Evolutionary conservation across 2,797 vertebrate species (phyloP).

Genomic region (Xyrichtys novacula): DNA sequence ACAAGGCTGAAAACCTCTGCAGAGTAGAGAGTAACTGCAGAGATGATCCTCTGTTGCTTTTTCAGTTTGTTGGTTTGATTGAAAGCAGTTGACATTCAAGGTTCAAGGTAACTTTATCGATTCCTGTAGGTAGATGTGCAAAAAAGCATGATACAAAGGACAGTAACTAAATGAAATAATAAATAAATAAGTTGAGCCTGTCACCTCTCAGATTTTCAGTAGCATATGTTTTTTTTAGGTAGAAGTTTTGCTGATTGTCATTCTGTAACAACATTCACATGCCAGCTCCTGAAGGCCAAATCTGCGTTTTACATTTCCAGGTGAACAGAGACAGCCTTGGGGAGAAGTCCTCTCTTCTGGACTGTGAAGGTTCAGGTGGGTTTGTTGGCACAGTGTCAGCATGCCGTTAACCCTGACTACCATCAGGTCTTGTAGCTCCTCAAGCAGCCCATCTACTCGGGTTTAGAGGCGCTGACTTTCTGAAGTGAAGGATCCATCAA

Average conservation of each 20-base stretch:
- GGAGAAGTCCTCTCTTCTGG: slow-evolving; percentile 3
- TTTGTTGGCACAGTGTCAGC: slow-evolving; percentile 25
- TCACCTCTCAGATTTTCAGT: neutral
- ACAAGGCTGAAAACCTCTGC: neutral
- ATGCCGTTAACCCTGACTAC: slow-evolving; percentile 39
- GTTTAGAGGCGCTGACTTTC: slow-evolving; percentile 23
- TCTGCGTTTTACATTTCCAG: neutral
- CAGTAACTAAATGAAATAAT: no score
- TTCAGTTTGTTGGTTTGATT: neutral
- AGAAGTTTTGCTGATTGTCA: neutral
- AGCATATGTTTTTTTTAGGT: neutral
- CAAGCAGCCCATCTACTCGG: slow-evolving; percentile 19
- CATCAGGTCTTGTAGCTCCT: slow-evolving; percentile 9
- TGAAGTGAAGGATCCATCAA: slow-evolving; percentile 6
- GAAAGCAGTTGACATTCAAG: no score
- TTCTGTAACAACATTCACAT: neutral
- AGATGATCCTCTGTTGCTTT: neutral
- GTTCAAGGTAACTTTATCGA: no score
- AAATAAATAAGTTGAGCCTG: no score
- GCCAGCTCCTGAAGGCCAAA: neutral
- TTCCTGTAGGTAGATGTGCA: no score
- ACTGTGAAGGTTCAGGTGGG: slow-evolving; percentile 6
- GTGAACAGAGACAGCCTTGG: slow-evolving; percentile 3
- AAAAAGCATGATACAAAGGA: no score
- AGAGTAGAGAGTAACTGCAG: no score